These are phyloP conservation scores for Amblyjoppa proteus DNA, from an alignment of 2,888 invertebrate genomes.

Conservation along the genomic window DNA sequence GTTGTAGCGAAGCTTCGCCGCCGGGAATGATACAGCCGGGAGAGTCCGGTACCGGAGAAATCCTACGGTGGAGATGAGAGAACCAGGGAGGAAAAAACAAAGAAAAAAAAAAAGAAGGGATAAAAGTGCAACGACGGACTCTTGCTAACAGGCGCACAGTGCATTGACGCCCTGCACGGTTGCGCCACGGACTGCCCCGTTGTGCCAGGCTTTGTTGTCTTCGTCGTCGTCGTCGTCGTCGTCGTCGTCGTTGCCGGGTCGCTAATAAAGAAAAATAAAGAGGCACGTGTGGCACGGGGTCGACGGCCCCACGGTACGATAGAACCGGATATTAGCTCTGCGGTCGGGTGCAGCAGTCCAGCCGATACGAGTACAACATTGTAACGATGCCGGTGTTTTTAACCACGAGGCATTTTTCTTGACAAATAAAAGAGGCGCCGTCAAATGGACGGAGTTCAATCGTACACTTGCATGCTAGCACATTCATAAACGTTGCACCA, in stretches of 20 bases:
- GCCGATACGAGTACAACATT: conserved; percentile 52
- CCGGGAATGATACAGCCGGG: conserved; percentile 37
- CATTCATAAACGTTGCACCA: too few species aligned
- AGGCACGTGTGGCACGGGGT: conserved; percentile 64
- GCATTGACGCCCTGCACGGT: conserved; percentile 56
- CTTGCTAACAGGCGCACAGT: conserved; percentile 45
- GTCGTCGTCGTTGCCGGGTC: conserved; percentile 64
- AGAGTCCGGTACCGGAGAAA: conserved; percentile 31
- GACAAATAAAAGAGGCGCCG: conserved; percentile 26
- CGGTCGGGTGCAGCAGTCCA: conserved; percentile 48
- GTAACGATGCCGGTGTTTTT: conserved; percentile 58
- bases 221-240: conserved; percentile 65
- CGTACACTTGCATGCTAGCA: too few species aligned
- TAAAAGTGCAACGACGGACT: conserved; percentile 20
- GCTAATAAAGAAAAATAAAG: conserved; percentile 81
- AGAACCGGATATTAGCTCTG: conserved; percentile 76
- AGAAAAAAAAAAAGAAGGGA: background rate
- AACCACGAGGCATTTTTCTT: conserved; percentile 49
- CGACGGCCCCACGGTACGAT: conserved; percentile 46
- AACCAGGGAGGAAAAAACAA: conserved; percentile 14
- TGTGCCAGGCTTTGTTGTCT: conserved; percentile 60
- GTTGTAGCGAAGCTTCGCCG: conserved; percentile 13
- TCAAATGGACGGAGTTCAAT: too few species aligned
- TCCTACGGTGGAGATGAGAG: conserved; percentile 32
- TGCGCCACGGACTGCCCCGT: conserved; percentile 34